Evolutionary conservation across 92 coral and sea anemone species (phyloP).

Genomic region (Meandrina meandrites): DNA sequence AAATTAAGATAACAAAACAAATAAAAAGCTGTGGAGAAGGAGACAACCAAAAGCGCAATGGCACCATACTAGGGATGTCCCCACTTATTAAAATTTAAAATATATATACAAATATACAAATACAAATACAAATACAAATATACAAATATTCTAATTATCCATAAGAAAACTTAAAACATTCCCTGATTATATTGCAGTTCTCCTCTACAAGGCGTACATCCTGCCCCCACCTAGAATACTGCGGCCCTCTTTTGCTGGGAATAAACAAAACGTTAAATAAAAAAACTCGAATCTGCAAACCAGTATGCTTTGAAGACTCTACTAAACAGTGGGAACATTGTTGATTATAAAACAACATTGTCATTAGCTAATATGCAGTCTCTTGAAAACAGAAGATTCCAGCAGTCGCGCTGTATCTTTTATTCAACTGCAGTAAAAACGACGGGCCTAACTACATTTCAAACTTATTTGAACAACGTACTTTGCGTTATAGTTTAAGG

Average conservation of each 20-base stretch:
- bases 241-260: constrained; percentile 27
- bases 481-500: not conserved
- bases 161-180: too few species aligned
- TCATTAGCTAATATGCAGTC: not conserved
- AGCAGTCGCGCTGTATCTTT: constrained; percentile 38
- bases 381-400: not conserved
- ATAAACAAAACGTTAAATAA: constrained; percentile 13
- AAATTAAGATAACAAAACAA: too few species aligned
- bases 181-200: constrained; percentile 16
- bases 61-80: too few species aligned
- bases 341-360: constrained; percentile 1
- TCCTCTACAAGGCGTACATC: constrained; percentile 25
- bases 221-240: constrained; percentile 41
- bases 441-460: constrained; percentile 20
- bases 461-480: not conserved
- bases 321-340: not conserved
- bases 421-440: constrained; percentile 11
- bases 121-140: too few species aligned
- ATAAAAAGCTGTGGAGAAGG: too few species aligned
- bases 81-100: too few species aligned
- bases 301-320: constrained; percentile 15
- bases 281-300: constrained; percentile 8
- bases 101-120: too few species aligned
- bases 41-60: too few species aligned
- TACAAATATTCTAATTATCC: too few species aligned